Evolutionary conservation across 2,113 vertebrate species (phyloP).

Genomic region (Gymnobelideus leadbeateri): DNA sequence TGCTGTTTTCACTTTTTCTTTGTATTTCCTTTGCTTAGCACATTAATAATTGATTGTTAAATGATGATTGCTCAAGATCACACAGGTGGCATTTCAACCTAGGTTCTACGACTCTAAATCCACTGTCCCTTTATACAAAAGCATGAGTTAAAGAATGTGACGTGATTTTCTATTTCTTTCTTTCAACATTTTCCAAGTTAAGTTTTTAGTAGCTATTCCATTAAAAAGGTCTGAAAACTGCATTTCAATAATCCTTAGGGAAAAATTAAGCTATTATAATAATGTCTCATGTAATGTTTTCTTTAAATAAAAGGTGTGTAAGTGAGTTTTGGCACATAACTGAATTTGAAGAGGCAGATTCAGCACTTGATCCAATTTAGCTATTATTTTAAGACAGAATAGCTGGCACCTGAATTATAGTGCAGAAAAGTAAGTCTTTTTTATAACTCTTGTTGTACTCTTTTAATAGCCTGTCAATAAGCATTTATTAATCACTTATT

Average conservation of each 20-base stretch:
- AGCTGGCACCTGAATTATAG: neutral
- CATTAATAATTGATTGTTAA: too few species aligned
- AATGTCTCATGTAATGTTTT: neutral
- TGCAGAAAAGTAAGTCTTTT: neutral
- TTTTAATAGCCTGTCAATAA: neutral
- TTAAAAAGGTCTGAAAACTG: neutral
- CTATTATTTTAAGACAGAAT: neutral
- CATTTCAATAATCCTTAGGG: neutral
- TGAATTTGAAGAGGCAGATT: neutral
- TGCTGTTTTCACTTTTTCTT: too few species aligned
- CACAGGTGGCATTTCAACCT: too few species aligned
- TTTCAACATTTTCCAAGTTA: neutral
- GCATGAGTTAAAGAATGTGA: neutral
- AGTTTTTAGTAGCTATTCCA: neutral
- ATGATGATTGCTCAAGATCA: too few species aligned
- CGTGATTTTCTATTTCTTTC: neutral
- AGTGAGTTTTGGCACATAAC: neutral
- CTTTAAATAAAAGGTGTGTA: neutral
- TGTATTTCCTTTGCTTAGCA: too few species aligned
- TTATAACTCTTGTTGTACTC: neutral
- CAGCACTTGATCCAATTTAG: neutral
- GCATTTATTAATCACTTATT: neutral
- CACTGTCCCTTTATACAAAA: neutral
- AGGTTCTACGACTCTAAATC: too few species aligned
- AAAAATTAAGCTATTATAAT: constrained; percentile 8